Percentiles rank a stretch among this genome's conserved stretches.
phyloP scores from a whole-genome alignment of 2,888 invertebrate genomes.

The Luperina nickerlii region DNA sequence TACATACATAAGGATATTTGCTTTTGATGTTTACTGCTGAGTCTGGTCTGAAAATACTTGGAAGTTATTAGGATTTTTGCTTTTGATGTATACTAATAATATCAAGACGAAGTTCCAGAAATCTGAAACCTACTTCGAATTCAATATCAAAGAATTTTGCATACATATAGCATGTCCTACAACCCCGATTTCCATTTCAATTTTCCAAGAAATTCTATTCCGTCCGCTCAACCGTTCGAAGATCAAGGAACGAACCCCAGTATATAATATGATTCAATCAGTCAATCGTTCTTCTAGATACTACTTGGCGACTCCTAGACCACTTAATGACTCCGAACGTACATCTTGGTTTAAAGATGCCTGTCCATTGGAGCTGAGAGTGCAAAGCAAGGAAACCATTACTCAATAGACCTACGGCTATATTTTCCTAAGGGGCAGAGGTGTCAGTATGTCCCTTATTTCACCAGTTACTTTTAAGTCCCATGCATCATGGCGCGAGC shows the following conservation, averaged over 20 bases:
- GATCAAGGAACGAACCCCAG: constrained; percentile 11
- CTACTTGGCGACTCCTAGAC: neutral
- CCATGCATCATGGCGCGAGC: neutral
- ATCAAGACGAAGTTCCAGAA: constrained; percentile 2
- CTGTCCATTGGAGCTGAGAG: neutral
- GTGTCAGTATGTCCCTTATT: neutral
- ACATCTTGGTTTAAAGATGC: neutral
- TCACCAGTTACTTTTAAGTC: neutral
- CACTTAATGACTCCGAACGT: neutral
- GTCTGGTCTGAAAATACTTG: neutral
- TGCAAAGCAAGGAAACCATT: neutral
- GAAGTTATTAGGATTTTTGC: neutral
- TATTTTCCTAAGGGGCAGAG: neutral
- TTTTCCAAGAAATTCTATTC: constrained; percentile 33
- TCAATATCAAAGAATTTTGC: constrained; percentile 44
- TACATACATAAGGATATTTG: neutral
- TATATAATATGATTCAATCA: constrained; percentile 22
- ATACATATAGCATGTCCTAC: constrained; percentile 27
- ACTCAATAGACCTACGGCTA: neutral
- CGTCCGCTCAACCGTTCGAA: constrained; percentile 5
- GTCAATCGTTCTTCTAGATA: constrained; percentile 10
- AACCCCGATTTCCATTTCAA: constrained; percentile 44
- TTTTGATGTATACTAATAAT: constrained; percentile 4
- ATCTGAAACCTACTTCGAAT: constrained; percentile 13
- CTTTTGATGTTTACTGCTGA: constrained; percentile 7